Conservation (phyloP, 2,888 invertebrate species). For the Machimus atricapillus region DNA sequence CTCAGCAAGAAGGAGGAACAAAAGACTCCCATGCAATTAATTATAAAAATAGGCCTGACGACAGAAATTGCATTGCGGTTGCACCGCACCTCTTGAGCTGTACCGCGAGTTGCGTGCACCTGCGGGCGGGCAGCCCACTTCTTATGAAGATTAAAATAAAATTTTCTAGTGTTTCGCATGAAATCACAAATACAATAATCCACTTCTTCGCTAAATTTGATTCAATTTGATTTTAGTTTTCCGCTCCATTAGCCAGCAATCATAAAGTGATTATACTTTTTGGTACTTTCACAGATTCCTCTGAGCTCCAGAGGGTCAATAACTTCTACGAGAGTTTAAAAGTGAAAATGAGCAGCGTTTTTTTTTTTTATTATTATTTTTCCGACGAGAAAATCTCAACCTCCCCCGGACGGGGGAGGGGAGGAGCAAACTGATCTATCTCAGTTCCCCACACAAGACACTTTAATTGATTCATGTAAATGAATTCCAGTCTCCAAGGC, state of each 20-base stretch:
- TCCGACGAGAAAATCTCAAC: neutral
- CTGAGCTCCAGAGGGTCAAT: neutral
- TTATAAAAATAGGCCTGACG: neutral
- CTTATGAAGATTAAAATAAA: neutral
- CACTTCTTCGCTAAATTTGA: neutral
- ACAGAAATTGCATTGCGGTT: neutral
- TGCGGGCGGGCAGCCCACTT: neutral
- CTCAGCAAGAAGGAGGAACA: neutral
- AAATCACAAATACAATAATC: neutral
- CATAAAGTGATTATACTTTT: neutral
- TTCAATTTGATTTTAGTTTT: neutral
- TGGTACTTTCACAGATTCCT: conserved; percentile 7
- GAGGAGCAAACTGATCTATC: neutral
- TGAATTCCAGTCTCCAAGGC: conserved; percentile 24
- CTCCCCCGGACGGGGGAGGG: neutral
- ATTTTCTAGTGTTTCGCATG: neutral
- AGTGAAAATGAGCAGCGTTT: neutral
- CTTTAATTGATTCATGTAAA: conserved; percentile 22
- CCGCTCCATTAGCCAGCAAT: neutral
- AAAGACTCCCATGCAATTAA: neutral
- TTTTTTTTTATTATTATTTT: too few species aligned
- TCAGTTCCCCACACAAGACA: neutral
- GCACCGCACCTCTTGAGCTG: neutral
- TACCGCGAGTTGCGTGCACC: neutral
- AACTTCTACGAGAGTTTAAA: neutral